A percentile compares a stretch with the other conserved stretches of the same genome.
Evolutionary conservation across 2,113 vertebrate species (phyloP).

Genomic region (Furnarius figulus): DNA sequence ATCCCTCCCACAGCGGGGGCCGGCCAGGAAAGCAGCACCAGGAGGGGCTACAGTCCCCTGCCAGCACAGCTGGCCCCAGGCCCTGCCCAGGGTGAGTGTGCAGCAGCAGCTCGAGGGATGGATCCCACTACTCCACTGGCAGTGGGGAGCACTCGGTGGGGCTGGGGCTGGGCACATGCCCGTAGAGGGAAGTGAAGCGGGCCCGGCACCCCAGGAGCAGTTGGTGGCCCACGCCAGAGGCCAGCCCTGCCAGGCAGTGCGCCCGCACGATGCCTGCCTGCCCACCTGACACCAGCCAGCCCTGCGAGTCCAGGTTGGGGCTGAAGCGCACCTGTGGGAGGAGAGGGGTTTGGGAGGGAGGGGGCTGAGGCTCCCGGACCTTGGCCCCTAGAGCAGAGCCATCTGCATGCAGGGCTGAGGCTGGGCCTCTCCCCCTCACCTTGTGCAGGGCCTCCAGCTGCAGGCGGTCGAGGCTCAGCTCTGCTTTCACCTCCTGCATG

Average conservation of each 20-base stretch:
- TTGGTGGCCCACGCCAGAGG: constrained; percentile 46
- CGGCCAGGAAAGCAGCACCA: neutral
- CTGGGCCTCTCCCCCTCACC: constrained; percentile 63
- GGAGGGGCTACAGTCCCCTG: neutral
- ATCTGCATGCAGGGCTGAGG: fast-evolving
- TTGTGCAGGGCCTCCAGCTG: constrained; percentile 88
- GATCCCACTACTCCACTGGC: fast-evolving
- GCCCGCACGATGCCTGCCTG: constrained; percentile 88
- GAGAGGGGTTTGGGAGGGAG: neutral
- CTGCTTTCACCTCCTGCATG: constrained; percentile 74
- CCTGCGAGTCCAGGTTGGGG: constrained; percentile 86
- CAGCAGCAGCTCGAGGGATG: neutral
- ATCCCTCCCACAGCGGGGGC: neutral
- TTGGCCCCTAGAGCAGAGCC: neutral
- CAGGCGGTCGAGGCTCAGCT: constrained; percentile 80
- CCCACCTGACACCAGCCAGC: constrained; percentile 86
- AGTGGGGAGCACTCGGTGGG: neutral
- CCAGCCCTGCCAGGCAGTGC: constrained; percentile 82
- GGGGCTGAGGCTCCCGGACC: fast-evolving
- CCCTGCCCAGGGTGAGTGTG: fast-evolving
- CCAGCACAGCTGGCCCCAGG: neutral
- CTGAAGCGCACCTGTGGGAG: constrained; percentile 87
- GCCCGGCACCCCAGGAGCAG: constrained; percentile 70
- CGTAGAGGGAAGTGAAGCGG: constrained; percentile 74
- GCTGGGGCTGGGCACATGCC: neutral